A percentile compares a stretch with the other conserved stretches of the same genome.
Conservation (phyloP, 92 coral and sea anemone genomes). For the Pocillopora meandrina region DNA sequence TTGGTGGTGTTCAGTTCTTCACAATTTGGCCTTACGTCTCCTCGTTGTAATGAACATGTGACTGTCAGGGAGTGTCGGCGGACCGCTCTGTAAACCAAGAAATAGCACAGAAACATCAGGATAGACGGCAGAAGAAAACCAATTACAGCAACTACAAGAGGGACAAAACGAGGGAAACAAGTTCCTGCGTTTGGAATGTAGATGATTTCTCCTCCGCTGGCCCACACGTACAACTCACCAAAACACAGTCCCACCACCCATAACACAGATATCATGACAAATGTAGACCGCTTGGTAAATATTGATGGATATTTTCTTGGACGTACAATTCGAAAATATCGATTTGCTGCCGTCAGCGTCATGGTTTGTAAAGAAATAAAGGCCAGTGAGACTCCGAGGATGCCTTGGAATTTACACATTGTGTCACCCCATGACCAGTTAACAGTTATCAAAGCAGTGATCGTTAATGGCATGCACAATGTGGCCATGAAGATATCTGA, state of each 20-base stretch:
- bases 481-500: not conserved
- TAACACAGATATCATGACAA: slow-evolving; percentile 3
- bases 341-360: slow-evolving; percentile 25
- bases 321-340: slow-evolving; percentile 13
- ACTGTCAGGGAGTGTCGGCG: slow-evolving; percentile 10
- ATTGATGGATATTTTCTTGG: slow-evolving; percentile 12
- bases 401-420: slow-evolving; percentile 1
- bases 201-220: slow-evolving; percentile 17
- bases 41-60: slow-evolving; percentile 1
- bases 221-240: slow-evolving; percentile 13
- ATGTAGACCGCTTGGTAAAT: slow-evolving; percentile 24
- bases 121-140: slow-evolving; percentile 9
- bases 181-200: slow-evolving; percentile 1
- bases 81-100: not conserved
- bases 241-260: slow-evolving; percentile 16
- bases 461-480: slow-evolving; percentile 11
- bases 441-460: not conserved
- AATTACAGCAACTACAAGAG: not conserved
- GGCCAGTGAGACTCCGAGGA: not conserved
- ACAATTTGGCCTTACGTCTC: slow-evolving; percentile 2
- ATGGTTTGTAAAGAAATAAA: slow-evolving; percentile 14
- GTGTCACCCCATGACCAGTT: not conserved
- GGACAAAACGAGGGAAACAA: slow-evolving; percentile 9
- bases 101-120: slow-evolving; percentile 9
- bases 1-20: slow-evolving; percentile 14